phyloP scores from a whole-genome alignment of 2,888 invertebrate genomes.

The Cremastinae sp. region DNA sequence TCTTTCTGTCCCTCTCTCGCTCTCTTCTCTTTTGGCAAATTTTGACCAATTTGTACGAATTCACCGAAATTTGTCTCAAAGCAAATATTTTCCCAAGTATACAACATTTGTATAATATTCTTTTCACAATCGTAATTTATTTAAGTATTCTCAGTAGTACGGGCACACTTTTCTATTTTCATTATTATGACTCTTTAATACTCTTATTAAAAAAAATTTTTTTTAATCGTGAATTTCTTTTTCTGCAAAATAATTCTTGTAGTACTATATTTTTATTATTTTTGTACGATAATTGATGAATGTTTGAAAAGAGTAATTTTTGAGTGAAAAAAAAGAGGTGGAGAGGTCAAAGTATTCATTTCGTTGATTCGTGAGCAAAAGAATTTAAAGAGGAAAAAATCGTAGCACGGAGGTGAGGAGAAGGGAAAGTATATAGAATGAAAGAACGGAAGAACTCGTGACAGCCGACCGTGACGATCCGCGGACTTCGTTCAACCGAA shows the following conservation, averaged over 20 bases:
- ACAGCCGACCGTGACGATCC: slow-evolving; percentile 59
- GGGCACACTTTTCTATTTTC: no score
- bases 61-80: no score
- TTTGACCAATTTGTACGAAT: neutral
- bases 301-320: neutral
- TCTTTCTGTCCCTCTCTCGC: neutral
- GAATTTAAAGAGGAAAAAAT: slow-evolving; percentile 38
- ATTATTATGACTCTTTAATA: no score
- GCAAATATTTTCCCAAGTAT: no score
- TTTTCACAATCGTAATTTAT: no score
- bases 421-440: slow-evolving; percentile 36
- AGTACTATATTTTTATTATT: no score
- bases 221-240: no score
- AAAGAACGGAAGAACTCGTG: slow-evolving; percentile 58
- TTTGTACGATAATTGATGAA: neutral
- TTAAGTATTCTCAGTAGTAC: no score
- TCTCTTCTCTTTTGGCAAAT: neutral
- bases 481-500: slow-evolving; percentile 58
- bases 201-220: no score
- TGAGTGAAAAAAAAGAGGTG: slow-evolving; percentile 19
- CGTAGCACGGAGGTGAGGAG: neutral
- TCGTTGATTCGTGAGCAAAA: slow-evolving; percentile 52
- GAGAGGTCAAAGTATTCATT: slow-evolving; percentile 54
- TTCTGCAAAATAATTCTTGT: no score
- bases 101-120: no score